A percentile compares a stretch with the other conserved stretches of the same genome.
phyloP scores from a whole-genome alignment of 1,140 invertebrate genomes.

The Lethrus apterus region DNA sequence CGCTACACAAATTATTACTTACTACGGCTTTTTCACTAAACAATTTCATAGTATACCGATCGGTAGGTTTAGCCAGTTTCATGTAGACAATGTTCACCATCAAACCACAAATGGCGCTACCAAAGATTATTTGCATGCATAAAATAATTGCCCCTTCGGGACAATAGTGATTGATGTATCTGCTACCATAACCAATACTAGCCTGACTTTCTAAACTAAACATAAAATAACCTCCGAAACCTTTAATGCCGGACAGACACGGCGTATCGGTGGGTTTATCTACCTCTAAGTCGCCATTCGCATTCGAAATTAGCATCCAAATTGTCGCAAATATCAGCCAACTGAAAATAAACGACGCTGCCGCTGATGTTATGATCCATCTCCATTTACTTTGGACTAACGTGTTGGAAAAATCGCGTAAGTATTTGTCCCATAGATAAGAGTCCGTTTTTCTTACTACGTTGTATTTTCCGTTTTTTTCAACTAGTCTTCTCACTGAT shows the following conservation, averaged over 20 bases:
- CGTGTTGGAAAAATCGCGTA: conserved; percentile 53
- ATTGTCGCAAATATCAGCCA: conserved; percentile 32
- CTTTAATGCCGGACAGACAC: conserved; percentile 20
- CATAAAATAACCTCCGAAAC: conserved; percentile 50
- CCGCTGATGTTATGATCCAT: conserved; percentile 48
- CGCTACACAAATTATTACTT: no score
- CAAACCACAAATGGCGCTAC: conserved; percentile 49
- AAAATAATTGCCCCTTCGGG: conserved; percentile 72
- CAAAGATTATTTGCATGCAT: conserved; percentile 50
- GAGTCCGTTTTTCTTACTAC: conserved; percentile 14
- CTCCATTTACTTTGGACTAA: conserved; percentile 55
- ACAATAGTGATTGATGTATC: conserved; percentile 78
- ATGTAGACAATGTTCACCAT: conserved; percentile 54
- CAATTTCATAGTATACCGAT: conserved; percentile 45
- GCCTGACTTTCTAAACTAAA: conserved; percentile 54
- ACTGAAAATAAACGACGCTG: conserved; percentile 26
- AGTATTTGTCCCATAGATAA: conserved; percentile 39
- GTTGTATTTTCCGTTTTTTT: conserved; percentile 21
- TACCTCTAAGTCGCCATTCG: conserved; percentile 26
- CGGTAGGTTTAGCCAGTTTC: conserved; percentile 50
- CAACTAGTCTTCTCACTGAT: conserved; percentile 12
- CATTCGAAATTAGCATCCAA: conserved; percentile 31
- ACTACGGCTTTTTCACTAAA: conserved; percentile 56
- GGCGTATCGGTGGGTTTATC: conserved; percentile 20
- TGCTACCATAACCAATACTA: conserved; percentile 62